These are phyloP conservation scores for Encarsia formosa DNA, from an alignment of 2,888 invertebrate genomes.

Conservation along the genomic window DNA sequence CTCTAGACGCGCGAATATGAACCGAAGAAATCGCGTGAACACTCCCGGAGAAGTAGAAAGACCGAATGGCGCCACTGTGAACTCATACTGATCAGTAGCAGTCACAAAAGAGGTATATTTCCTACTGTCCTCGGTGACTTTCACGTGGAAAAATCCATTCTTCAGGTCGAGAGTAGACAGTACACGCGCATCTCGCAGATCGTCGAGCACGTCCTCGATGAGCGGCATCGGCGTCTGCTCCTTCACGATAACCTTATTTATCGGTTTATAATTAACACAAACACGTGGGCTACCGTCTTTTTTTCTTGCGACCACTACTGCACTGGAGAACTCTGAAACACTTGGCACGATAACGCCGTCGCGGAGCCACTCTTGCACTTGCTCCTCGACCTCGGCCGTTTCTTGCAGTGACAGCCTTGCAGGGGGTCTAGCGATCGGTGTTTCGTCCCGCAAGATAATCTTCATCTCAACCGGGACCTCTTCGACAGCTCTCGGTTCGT, in stretches of 20 bases:
- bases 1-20: no score
- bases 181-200: conserved; percentile 16
- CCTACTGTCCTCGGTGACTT: conserved; percentile 20
- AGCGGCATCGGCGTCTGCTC: conserved; percentile 33
- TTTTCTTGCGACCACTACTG: conserved; percentile 29
- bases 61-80: no score
- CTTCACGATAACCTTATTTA: conserved; percentile 30
- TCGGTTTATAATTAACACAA: conserved; percentile 31
- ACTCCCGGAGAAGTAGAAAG: no score
- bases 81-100: conserved; percentile 28
- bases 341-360: conserved; percentile 27
- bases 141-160: conserved; percentile 29
- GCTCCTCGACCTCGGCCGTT: conserved; percentile 22
- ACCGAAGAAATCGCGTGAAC: no score
- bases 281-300: conserved; percentile 28
- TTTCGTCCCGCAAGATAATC: conserved; percentile 33
- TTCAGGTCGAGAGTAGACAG: conserved; percentile 30
- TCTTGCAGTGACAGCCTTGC: conserved; percentile 25
- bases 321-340: conserved; percentile 29
- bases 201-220: conserved; percentile 32
- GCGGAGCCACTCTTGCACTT: conserved; percentile 29
- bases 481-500: no score
- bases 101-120: conserved; percentile 31
- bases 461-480: conserved; percentile 32
- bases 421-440: conserved; percentile 32